phyloP scores from a whole-genome alignment of 2,888 invertebrate species.

The Andrena chrysosceles region DNA sequence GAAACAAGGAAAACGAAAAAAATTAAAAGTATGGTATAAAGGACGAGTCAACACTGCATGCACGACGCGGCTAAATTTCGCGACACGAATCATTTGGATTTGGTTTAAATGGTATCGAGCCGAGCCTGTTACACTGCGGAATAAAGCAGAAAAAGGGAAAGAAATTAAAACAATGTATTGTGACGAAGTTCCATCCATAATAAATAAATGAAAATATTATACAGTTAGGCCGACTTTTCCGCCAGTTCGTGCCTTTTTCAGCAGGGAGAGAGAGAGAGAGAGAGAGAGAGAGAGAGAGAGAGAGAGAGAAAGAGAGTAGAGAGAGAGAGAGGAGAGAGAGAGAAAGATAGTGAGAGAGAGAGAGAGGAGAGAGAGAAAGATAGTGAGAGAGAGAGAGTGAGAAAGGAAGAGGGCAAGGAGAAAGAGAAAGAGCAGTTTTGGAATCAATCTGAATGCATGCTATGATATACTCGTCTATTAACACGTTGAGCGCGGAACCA shows the following conservation, averaged over 20 bases:
- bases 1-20: conserved; percentile 4
- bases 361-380: conserved; percentile 77
- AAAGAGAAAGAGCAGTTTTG: conserved; percentile 74
- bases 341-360: conserved; percentile 75
- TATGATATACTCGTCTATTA: conserved; percentile 60
- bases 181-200: conserved; percentile 85
- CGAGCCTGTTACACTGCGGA: conserved; percentile 70
- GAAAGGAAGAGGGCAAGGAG: too few relatives aligned
- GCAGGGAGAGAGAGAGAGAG: conserved; percentile 80
- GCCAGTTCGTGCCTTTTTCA: conserved; percentile 85
- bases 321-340: conserved; percentile 76
- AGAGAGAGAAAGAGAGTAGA: too few relatives aligned
- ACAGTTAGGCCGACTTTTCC: conserved; percentile 85
- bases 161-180: conserved; percentile 82
- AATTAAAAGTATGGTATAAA: conserved; percentile 10
- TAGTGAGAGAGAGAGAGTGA: conserved; percentile 62
- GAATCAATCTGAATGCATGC: conserved; percentile 68
- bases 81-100: conserved; percentile 44
- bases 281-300: conserved; percentile 64
- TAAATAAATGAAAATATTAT: conserved; percentile 83
- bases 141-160: conserved; percentile 50
- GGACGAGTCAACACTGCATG: conserved; percentile 66
- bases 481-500: too few relatives aligned
- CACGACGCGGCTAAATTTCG: conserved; percentile 73
- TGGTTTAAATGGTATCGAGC: conserved; percentile 40